Evolutionary conservation across 2,888 invertebrate genomes (phyloP).

Genomic region (Aphodius granarius): DNA sequence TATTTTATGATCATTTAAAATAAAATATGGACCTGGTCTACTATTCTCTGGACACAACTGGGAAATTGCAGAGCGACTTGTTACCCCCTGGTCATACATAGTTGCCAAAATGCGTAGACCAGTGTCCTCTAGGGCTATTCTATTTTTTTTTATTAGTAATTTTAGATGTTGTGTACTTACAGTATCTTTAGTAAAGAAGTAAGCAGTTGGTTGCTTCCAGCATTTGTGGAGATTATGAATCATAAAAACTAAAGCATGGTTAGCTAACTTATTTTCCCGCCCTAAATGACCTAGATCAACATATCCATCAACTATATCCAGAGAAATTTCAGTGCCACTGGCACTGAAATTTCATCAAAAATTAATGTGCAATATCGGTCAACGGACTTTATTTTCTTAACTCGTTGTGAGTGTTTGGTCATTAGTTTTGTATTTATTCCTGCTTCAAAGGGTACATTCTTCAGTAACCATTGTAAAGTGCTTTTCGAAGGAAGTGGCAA

Average conservation of each 20-base stretch:
- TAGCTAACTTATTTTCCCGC: conserved; percentile 22
- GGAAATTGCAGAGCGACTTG: conserved; percentile 23
- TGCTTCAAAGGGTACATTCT: conserved; percentile 19
- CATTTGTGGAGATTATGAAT: conserved; percentile 29
- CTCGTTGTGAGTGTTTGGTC: neutral
- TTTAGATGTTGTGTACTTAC: neutral
- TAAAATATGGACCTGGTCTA: conserved; percentile 2
- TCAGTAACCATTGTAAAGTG: conserved; percentile 7
- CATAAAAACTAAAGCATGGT: conserved; percentile 36
- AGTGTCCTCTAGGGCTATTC: conserved; percentile 27
- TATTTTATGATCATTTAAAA: neutral
- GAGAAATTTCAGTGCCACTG: neutral
- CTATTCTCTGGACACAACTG: neutral
- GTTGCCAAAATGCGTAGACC: conserved; percentile 31
- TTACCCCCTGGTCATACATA: conserved; percentile 34
- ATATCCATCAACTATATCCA: conserved; percentile 25
- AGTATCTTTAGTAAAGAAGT: conserved; percentile 30
- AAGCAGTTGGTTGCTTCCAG: conserved; percentile 33
- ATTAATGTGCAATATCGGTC: conserved; percentile 14
- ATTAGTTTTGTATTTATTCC: conserved; percentile 19
- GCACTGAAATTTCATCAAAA: conserved; percentile 16
- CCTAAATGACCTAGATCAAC: conserved; percentile 30
- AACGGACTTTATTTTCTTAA: conserved; percentile 5
- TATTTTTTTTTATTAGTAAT: conserved; percentile 8
- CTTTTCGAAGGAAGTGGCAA: conserved; percentile 15